Base-by-base conservation (phyloP, 2,888 invertebrate species). In the Luffia ferchaultella region DNA sequence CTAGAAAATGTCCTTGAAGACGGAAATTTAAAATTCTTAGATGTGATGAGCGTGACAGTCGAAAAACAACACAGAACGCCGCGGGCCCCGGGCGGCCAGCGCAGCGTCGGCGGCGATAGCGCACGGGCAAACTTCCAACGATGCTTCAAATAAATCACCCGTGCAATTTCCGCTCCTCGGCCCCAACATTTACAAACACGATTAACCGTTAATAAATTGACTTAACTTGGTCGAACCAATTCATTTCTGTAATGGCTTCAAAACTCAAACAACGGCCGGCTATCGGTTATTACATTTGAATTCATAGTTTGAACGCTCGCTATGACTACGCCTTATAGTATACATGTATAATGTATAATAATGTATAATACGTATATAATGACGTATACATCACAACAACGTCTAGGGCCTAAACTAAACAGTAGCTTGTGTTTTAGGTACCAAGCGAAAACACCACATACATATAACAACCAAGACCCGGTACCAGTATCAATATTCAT, bases 61-160 rank as follows among this genome's bases (percentile, higher is more conserved):
- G n/a, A n/a, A 3, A 30, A 30, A 30, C 30, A 12, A 12, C 30
- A 12, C 30, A 30, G 30, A 12, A 12, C 5, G 30, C 30, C 30
- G 30, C 30, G 3, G 5, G 30, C 5, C 30, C 30, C 30, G 30
- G 30, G 30, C 30, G 30, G 30, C 30, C 5, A 3, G 3, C 5
- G 30, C 30, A 12, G 3, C 30, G 30, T 12, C 5, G 30, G 5
- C 30, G 30, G 43, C 5, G 30, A 3, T 12, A 12, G 43, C 7
- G 55, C 59, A 58, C 62, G 70, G 76, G 75, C 75, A 75, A 67
- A 63, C 64, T 68, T 73, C 73, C 76, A 73, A 74, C 66, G 67
- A 57, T 57, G 59, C 60, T 64, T 63, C 62, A 62, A 70, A 75
- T 78, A 76, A 76, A 74, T 74, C 73, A 73, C 64, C 60, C 60